Evolutionary conservation across 2,888 invertebrate genomes (phyloP).

Genomic region (Sylvicola cinctus): DNA sequence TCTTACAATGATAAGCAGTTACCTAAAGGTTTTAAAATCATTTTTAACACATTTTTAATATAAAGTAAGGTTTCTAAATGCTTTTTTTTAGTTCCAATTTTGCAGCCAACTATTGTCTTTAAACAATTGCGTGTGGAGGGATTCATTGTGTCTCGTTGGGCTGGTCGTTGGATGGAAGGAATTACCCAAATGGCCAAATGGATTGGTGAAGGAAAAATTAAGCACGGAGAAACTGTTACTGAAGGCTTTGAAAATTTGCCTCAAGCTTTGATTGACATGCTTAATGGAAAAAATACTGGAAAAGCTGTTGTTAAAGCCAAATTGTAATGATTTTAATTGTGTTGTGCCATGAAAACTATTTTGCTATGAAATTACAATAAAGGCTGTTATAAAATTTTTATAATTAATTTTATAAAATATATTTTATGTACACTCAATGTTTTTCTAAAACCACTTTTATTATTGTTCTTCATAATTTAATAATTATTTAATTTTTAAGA

Average conservation of each 20-base stretch:
- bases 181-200: constrained; percentile 38
- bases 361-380: no score
- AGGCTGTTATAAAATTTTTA: no score
- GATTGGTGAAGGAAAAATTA: constrained; percentile 46
- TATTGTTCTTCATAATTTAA: no score
- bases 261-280: constrained; percentile 41
- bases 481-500: no score
- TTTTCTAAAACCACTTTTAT: no score
- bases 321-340: no score
- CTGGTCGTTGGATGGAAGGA: constrained; percentile 37
- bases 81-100: constrained; percentile 11
- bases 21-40: no score
- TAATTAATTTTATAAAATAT: no score
- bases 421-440: no score
- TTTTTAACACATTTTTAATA: no score
- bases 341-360: no score
- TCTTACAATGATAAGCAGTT: background rate
- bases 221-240: constrained; percentile 44
- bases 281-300: constrained; percentile 43
- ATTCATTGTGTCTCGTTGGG: constrained; percentile 27
- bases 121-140: constrained; percentile 42
- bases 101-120: constrained; percentile 33
- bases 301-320: constrained; percentile 52
- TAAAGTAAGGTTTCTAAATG: background rate
- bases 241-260: constrained; percentile 56